Base-by-base conservation (phyloP, 2,113 vertebrate species). In the Sinocyclocheilus rhinocerous region DNA sequence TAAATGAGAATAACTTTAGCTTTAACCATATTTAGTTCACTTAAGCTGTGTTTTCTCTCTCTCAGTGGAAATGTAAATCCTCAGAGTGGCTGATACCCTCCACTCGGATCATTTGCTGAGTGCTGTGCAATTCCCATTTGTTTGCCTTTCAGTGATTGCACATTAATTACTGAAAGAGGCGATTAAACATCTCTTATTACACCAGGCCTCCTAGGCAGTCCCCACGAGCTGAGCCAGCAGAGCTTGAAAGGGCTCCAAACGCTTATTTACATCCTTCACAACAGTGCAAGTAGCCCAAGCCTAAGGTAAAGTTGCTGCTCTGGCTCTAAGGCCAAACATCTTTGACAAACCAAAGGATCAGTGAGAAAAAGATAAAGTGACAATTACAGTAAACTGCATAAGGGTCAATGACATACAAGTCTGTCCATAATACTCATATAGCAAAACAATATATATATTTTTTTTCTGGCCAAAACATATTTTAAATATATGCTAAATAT, bases 111-210 rank as follows among this genome's bases (percentile, higher is more conserved):
- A 89, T 80, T 87, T 45, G 84, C 87, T 88, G 87, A 89, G 88
- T 80, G 86, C 84, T 61, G 82, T 89, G 89, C 88, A 89, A 93
- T 90, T 92, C 92, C 91, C 89, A 85, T 92, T 93, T 92, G 92
- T 93, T 93, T 93, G 90, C 90, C 85, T 91, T 87, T 82, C 79
- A 86, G 88, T 93, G 93, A 94, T 94, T 90, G 92, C 81, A 86
- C 89, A 89, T 92, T 93, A 93, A 94, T 92, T 93, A 92, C 88
- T 67, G 80, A 36, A 75, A 90, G 90, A 90, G 89, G 89, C 65
- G 77, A 88, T 91, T 91, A 91, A 89, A 88, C 70, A 88, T 83
- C 18, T 39, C 88, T 86, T 84, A 89, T 92, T 92, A 92, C 88
- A 87, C 1, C 57, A 8, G 87, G 79, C 69, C 76, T 85, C 83